A percentile compares a stretch with the other conserved stretches of the same genome.
Evolutionary conservation across 2,888 invertebrate species (phyloP).

Genomic region (Thysanoteuthis rhombus): DNA sequence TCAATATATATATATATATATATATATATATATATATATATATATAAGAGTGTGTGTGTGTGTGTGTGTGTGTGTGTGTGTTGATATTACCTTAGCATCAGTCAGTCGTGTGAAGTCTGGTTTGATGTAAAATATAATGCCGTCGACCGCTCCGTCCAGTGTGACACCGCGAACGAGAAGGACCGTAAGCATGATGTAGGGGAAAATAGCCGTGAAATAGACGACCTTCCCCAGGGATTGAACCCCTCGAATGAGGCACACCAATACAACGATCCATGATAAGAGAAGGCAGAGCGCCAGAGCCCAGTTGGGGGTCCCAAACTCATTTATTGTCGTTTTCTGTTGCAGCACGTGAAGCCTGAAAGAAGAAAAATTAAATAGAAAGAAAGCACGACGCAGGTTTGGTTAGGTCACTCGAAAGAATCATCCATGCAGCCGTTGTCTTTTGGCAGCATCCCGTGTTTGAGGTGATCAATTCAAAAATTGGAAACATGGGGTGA

Average conservation of each 20-base stretch:
- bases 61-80: conserved; percentile 57
- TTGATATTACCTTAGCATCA: conserved; percentile 75
- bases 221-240: conserved; percentile 68
- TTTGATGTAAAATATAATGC: conserved; percentile 81
- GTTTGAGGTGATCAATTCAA: too few relatives aligned
- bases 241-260: conserved; percentile 65
- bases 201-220: conserved; percentile 70
- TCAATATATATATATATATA: too few relatives aligned
- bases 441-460: too few relatives aligned
- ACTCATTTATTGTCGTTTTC: conserved; percentile 60
- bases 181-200: conserved; percentile 71
- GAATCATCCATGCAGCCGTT: too few relatives aligned
- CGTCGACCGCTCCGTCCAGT: conserved; percentile 81
- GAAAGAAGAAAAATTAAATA: conserved; percentile 36
- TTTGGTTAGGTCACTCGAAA: too few relatives aligned
- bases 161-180: conserved; percentile 82
- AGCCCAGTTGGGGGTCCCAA: conserved; percentile 61
- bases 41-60: neutral
- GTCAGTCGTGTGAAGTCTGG: conserved; percentile 80
- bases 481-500: too few relatives aligned
- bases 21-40: too few relatives aligned
- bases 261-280: conserved; percentile 64
- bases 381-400: too few relatives aligned
- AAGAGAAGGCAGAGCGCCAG: conserved; percentile 60
- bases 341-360: conserved; percentile 63